These are phyloP conservation scores for Xenopus petersii DNA, from an alignment of 2,797 vertebrate species.

Conservation along the genomic window DNA sequence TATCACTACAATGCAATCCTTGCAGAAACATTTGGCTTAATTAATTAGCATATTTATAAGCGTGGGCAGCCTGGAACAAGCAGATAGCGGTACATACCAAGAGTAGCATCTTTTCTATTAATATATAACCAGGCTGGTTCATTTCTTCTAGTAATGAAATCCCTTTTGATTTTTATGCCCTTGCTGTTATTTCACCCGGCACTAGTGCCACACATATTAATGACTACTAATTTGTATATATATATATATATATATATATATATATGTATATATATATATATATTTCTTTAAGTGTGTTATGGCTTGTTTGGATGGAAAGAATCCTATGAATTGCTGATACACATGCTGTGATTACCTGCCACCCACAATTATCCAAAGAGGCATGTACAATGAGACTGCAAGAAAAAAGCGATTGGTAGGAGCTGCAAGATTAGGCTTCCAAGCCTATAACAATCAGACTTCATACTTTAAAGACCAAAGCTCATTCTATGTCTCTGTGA, in stretches of 20 bases:
- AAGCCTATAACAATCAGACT: neutral
- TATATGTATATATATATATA: neutral
- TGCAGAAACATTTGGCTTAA: slow-evolving; percentile 43
- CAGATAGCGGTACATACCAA: slow-evolving; percentile 38
- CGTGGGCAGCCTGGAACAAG: slow-evolving; percentile 27
- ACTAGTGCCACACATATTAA: slow-evolving; percentile 8
- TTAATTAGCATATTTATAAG: slow-evolving; percentile 46
- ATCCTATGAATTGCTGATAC: slow-evolving; percentile 10
- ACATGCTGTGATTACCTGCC: slow-evolving; percentile 14
- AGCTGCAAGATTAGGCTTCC: neutral
- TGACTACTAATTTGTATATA: slow-evolving; percentile 11
- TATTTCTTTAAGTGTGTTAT: slow-evolving; percentile 4
- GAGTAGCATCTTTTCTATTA: neutral
- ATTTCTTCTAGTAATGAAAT: slow-evolving; percentile 35
- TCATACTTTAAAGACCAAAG: neutral
- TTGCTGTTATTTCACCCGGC: slow-evolving; percentile 21
- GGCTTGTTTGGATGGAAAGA: neutral
- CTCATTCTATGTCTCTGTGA: neutral
- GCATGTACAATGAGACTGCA: neutral
- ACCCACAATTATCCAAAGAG: slow-evolving; percentile 11
- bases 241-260: neutral
- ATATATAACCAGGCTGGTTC: slow-evolving; percentile 37
- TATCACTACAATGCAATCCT: slow-evolving; percentile 24
- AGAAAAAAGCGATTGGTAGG: slow-evolving; percentile 1
- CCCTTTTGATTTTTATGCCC: slow-evolving; percentile 31